Evolutionary conservation across 2,797 vertebrate species (phyloP).

Genomic region (Enteromius argenteus): DNA sequence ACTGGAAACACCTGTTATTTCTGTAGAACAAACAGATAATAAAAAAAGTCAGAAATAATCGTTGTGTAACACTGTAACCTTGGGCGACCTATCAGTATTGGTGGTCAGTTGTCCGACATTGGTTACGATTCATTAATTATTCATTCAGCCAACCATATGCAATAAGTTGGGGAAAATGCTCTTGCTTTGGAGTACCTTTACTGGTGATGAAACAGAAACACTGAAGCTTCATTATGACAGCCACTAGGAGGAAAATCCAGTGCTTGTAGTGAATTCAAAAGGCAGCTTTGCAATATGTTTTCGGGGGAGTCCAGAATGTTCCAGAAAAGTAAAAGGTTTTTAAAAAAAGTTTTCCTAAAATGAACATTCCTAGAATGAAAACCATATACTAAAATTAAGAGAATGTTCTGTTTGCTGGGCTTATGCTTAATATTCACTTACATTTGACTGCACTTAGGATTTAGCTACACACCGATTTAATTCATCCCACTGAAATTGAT

Average conservation of each 20-base stretch:
- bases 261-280: neutral
- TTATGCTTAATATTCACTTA: neutral
- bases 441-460: neutral
- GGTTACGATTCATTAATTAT: neutral
- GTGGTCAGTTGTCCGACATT: neutral
- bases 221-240: neutral
- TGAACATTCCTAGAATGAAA: neutral
- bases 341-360: neutral
- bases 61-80: neutral
- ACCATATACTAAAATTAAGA: neutral
- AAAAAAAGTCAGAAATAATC: neutral
- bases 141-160: neutral
- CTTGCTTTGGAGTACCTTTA: neutral
- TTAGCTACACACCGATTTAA: slow-evolving; percentile 22
- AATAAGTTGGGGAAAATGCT: neutral
- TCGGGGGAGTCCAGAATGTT: neutral
- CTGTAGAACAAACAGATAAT: neutral
- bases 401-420: neutral
- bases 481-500: slow-evolving; percentile 25
- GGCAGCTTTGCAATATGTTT: neutral
- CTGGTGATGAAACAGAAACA: neutral
- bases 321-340: neutral
- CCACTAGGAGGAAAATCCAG: slow-evolving; percentile 11
- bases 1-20: slow-evolving; percentile 1
- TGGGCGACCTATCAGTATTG: neutral